Evolutionary conservation across 2,888 invertebrate species (phyloP).

Genomic region (Lasioglossum figueresi): DNA sequence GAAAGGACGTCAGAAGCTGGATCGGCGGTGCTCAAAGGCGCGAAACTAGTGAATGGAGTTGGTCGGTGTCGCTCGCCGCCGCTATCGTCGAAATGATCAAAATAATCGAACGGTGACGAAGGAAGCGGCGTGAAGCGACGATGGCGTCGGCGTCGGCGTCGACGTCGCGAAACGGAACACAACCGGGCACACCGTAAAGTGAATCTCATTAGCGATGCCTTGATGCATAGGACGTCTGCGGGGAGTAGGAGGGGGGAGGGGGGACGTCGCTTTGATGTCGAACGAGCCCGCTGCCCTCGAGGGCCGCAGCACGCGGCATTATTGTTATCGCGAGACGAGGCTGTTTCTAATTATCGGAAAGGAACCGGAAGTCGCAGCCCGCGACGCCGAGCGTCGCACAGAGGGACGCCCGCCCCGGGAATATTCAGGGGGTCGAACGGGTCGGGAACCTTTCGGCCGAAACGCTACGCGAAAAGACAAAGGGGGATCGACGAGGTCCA

Average conservation of each 20-base stretch:
- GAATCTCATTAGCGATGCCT: constrained; percentile 83
- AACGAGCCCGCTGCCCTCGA: constrained; percentile 69
- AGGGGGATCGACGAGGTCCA: constrained; percentile 47
- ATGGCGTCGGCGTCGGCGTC: not conserved
- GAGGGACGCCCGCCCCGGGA: constrained; percentile 9
- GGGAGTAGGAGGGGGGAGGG: no score
- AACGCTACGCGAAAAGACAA: constrained; percentile 42
- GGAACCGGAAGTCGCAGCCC: constrained; percentile 76
- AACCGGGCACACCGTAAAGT: constrained; percentile 80
- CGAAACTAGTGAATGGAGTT: constrained; percentile 22
- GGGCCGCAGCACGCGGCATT: constrained; percentile 72
- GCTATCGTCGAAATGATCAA: constrained; percentile 69
- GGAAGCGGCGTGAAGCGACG: constrained; percentile 33
- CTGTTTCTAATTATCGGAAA: constrained; percentile 80
- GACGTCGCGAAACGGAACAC: constrained; percentile 46
- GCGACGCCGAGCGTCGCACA: constrained; percentile 29
- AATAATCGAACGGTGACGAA: constrained; percentile 73
- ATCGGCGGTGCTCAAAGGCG: constrained; percentile 39
- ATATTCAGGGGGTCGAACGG: not conserved
- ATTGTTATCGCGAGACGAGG: constrained; percentile 77
- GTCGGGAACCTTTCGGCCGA: not conserved
- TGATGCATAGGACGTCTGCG: constrained; percentile 71
- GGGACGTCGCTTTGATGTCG: constrained; percentile 77
- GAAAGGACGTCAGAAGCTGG: constrained; percentile 32
- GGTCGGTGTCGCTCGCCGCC: constrained; percentile 24